Evolutionary conservation across 2,888 invertebrate genomes (phyloP).

Genomic region (Globia sparganii): DNA sequence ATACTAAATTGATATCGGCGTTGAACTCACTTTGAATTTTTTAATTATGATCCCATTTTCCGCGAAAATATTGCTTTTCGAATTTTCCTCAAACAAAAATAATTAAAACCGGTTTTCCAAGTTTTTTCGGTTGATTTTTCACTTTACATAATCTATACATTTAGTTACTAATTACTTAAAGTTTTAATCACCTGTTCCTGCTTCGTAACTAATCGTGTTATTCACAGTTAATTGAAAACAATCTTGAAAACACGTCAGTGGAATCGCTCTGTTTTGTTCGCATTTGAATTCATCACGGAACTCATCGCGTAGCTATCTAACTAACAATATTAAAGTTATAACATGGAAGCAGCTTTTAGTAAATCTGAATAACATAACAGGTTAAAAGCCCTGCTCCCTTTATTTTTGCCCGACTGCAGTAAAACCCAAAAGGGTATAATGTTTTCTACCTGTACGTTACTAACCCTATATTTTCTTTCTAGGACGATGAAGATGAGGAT

Average conservation of each 20-base stretch:
- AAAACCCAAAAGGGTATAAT: not conserved
- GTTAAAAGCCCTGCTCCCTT: too few relatives aligned
- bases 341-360: not conserved
- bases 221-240: constrained; percentile 33
- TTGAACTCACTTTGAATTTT: too few relatives aligned
- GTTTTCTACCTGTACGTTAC: not conserved
- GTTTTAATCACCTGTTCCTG: constrained; percentile 6
- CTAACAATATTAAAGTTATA: not conserved
- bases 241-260: constrained; percentile 6
- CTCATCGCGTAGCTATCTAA: not conserved
- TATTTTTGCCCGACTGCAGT: not conserved
- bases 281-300: not conserved
- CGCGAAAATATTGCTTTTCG: not conserved
- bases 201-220: constrained; percentile 32
- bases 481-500: constrained; percentile 89
- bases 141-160: constrained; percentile 8
- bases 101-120: not conserved
- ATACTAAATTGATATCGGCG: not conserved
- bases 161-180: constrained; percentile 19
- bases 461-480: constrained; percentile 46
- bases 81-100: not conserved
- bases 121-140: not conserved
- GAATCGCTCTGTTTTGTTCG: constrained; percentile 4
- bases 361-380: not conserved
- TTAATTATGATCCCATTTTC: not conserved